Base-by-base conservation (phyloP, 1,140 invertebrate species). In the Drosophila rhopaloa region DNA sequence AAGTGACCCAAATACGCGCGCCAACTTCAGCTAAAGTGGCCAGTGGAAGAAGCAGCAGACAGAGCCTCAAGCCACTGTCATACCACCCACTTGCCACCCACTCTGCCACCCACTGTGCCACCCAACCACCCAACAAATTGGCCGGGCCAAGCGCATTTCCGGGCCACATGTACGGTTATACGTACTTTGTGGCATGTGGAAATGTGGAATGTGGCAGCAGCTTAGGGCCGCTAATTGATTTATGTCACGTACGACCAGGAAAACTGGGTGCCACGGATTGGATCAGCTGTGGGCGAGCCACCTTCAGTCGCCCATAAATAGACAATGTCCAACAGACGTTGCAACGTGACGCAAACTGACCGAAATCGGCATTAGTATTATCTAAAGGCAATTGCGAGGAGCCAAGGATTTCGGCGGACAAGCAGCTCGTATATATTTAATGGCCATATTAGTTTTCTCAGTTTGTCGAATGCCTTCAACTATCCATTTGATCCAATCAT, bases 1-100 rank as follows among this genome's bases (percentile, higher is more conserved):
- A 86, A 89, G 71, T 86, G 83, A 86, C 83, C 83, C 83, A 86
- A 86, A 86, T 86, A 83, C 83, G 76, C 81, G 83, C 79, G 84
- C 79, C 81, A 82, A 86, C 71, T 82, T 88, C 63, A 53, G 44
- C 16, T 24, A 48, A 58, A 72, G 68, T 72, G 68, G 65, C 68
- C 67, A 71, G 67, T 71, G 65, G 57, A 19, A 68, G 57, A 55
- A 48, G 63, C 32, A 56, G 60, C 4, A 38, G 37, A 53, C 35
- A 40, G 43, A 43, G 54, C 58, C 67, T 50, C 32, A 60, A 67
- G 66, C 35, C 65, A 56, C 66, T 70, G 63, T 54, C 67, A 60
- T 40, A 41, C 40, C 66, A 27, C 63, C 43, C 58, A 50, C 58
- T 32, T 13, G 9, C 47, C 27, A 53, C 40, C 40, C 40, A 29